Evolutionary conservation across 2,888 invertebrate species (phyloP).

Genomic region (Spatulosminthurus flaviceps): DNA sequence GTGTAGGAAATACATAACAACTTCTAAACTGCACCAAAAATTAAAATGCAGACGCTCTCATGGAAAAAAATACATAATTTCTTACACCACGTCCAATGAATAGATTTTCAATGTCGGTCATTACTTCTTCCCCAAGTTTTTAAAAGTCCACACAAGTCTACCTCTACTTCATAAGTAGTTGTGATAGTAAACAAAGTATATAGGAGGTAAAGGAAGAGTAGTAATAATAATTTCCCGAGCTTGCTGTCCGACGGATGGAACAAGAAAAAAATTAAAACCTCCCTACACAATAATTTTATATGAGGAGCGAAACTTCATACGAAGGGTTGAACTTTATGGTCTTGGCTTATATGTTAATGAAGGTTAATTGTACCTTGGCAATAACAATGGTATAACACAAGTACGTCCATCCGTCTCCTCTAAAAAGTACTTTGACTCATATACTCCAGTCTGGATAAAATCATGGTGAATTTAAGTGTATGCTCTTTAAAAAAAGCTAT

Average conservation of each 20-base stretch:
- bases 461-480: neutral
- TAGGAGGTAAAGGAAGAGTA: neutral
- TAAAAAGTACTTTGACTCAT: neutral
- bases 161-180: neutral
- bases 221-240: conserved; percentile 4
- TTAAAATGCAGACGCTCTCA: neutral
- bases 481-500: neutral
- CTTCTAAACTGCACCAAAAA: neutral
- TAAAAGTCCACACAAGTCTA: neutral
- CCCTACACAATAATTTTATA: neutral
- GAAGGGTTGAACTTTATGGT: conserved; percentile 16
- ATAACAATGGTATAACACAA: no score
- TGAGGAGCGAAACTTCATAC: conserved; percentile 7
- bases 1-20: neutral
- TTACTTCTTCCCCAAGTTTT: neutral
- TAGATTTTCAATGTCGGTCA: conserved; percentile 14
- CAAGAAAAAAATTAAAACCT: conserved; percentile 20
- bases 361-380: conserved; percentile 19
- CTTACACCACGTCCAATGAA: neutral
- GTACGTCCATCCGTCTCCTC: no score
- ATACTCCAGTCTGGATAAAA: neutral
- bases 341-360: conserved; percentile 10
- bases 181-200: conserved; percentile 5
- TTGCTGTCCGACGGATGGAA: neutral
- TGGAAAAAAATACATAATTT: neutral